phyloP scores from a whole-genome alignment of 2,113 vertebrate genomes.

The Halichoerus grypus region DNA sequence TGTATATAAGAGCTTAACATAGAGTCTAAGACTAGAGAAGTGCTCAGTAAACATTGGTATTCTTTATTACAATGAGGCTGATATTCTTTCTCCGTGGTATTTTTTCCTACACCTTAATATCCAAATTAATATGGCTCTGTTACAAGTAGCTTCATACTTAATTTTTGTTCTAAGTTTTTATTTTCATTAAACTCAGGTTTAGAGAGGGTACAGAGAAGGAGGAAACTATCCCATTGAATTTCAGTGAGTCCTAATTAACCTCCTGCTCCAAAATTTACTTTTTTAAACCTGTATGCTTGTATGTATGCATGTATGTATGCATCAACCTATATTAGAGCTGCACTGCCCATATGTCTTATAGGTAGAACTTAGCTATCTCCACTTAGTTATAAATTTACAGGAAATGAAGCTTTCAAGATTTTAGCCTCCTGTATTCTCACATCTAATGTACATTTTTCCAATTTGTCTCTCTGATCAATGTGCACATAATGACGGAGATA shows the following conservation, averaged over 20 bases:
- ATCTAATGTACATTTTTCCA: not conserved
- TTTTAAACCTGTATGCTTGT: not conserved
- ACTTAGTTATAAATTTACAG: not conserved
- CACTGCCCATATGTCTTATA: not conserved
- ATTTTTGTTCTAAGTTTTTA: slow-evolving; percentile 41
- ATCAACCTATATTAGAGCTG: not conserved
- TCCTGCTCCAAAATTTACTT: not conserved
- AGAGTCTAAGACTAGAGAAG: not conserved
- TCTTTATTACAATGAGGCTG: not conserved
- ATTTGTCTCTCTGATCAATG: not conserved
- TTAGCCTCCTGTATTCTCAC: not conserved
- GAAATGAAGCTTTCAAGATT: not conserved
- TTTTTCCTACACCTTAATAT: not conserved
- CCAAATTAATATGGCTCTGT: not conserved
- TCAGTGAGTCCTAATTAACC: not conserved
- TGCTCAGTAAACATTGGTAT: not conserved
- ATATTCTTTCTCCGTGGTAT: not conserved
- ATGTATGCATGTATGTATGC: not conserved
- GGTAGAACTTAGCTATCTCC: not conserved
- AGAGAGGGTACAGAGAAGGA: not conserved
- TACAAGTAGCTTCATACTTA: slow-evolving; percentile 10
- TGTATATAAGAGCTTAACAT: not conserved
- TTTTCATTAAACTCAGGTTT: not conserved
- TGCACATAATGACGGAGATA: not conserved
- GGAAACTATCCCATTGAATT: not conserved